Conservation (phyloP, 2,113 vertebrate species). For the Rhadina sibilatrix region DNA sequence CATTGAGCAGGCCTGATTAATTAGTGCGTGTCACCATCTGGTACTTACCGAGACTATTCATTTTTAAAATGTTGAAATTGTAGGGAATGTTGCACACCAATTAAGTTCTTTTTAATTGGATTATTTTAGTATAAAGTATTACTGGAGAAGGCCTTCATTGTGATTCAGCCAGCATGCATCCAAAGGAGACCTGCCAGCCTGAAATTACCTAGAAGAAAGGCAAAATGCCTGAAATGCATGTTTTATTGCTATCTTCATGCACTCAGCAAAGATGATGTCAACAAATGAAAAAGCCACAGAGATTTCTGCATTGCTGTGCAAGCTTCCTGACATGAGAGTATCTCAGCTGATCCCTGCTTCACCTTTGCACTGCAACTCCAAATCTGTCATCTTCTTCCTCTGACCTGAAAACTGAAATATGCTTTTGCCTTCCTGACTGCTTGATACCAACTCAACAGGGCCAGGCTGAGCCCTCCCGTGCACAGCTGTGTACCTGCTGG, state of each 20-base stretch:
- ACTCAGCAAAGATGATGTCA: neutral
- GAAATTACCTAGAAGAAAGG: conserved; percentile 71
- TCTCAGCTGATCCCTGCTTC: neutral
- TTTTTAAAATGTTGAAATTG: conserved; percentile 81
- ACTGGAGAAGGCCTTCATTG: conserved; percentile 71
- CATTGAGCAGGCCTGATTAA: conserved; percentile 77
- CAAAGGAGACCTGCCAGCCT: conserved; percentile 61
- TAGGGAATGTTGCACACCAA: conserved; percentile 77
- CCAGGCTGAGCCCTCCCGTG: neutral
- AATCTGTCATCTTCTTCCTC: neutral
- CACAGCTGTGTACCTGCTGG: neutral
- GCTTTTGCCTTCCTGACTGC: neutral
- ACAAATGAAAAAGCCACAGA: neutral
- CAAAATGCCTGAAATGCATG: conserved; percentile 36
- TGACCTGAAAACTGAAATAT: neutral
- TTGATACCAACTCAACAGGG: neutral
- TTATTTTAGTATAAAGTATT: conserved; percentile 76
- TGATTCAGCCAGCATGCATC: conserved; percentile 64
- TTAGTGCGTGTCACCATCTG: conserved; percentile 79
- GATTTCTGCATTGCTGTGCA: neutral
- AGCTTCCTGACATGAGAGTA: neutral
- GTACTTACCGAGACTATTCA: conserved; percentile 77
- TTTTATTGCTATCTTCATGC: conserved; percentile 9
- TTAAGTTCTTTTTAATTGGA: conserved; percentile 80
- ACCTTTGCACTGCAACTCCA: neutral